Evolutionary conservation across 2,113 vertebrate genomes (phyloP).

Genomic region (Nothobranchius furzeri): DNA sequence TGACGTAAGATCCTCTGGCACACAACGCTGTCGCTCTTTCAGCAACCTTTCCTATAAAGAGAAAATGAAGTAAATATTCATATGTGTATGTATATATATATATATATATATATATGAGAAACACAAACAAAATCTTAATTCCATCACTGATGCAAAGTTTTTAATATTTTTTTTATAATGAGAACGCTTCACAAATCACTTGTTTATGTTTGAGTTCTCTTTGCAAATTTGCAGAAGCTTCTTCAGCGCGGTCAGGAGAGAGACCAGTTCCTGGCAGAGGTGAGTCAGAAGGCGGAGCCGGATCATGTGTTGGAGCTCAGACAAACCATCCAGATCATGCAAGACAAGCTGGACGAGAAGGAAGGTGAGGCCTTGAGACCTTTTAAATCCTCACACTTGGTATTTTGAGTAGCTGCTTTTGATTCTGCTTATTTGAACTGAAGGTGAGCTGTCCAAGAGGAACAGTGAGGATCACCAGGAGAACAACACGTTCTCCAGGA

Average conservation of each 20-base stretch:
- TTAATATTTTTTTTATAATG: background rate
- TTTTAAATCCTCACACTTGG: conserved; percentile 2
- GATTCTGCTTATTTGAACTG: background rate
- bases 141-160: background rate
- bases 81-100: too few species aligned
- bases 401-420: conserved; percentile 20
- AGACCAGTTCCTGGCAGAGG: conserved; percentile 66
- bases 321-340: conserved; percentile 80
- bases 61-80: conserved; percentile 14
- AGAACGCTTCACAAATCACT: background rate
- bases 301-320: conserved; percentile 76
- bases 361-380: conserved; percentile 67
- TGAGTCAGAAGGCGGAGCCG: conserved; percentile 48
- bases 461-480: conserved; percentile 64
- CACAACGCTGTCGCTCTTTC: conserved; percentile 10
- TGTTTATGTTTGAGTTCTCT: background rate
- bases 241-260: conserved; percentile 74
- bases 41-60: conserved; percentile 28
- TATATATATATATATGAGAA: background rate
- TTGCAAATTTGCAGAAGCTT: conserved; percentile 74
- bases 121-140: background rate
- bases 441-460: conserved; percentile 71
- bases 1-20: conserved; percentile 69
- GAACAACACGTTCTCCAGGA: conserved; percentile 61
- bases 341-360: conserved; percentile 74